These are phyloP conservation scores for Syrphus vitripennis DNA, from an alignment of 2,888 invertebrate genomes.

Conservation along the genomic window DNA sequence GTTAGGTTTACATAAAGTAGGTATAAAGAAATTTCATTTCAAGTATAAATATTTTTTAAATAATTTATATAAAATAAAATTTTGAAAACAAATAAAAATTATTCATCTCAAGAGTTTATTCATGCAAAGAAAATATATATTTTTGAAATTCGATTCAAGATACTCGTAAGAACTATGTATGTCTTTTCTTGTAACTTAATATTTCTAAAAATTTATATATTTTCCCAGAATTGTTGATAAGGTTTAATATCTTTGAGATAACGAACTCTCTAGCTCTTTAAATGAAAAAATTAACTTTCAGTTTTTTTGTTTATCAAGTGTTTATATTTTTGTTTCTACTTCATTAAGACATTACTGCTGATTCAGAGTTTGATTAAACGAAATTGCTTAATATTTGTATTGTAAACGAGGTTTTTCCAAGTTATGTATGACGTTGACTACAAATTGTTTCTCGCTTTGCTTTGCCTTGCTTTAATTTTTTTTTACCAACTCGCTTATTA, in stretches of 20 bases:
- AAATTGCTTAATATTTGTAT: not conserved
- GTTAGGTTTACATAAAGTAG: too few species aligned
- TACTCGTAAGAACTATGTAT: not conserved
- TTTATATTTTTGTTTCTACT: not conserved
- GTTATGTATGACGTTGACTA: not conserved
- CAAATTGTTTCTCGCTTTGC: not conserved
- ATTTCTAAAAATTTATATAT: not conserved
- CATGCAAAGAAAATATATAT: too few species aligned
- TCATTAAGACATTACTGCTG: not conserved
- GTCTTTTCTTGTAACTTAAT: not conserved
- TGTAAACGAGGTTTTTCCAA: slow-evolving; percentile 8
- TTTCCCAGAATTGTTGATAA: not conserved
- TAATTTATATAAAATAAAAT: not conserved
- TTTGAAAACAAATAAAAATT: not conserved
- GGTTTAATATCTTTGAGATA: not conserved
- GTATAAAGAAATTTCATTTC: too few species aligned
- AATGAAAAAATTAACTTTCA: not conserved
- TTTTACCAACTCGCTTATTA: not conserved
- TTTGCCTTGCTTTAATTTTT: not conserved
- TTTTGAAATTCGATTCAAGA: too few species aligned
- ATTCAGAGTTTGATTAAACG: not conserved
- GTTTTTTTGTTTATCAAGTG: not conserved
- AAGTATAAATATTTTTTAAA: too few species aligned
- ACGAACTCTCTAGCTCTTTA: not conserved
- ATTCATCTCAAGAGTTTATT: not conserved